A percentile compares a stretch with the other conserved stretches of the same genome.
These are phyloP conservation scores for Dendropsophus ebraccatus DNA, from an alignment of 2,113 vertebrate genomes.

Conservation along the genomic window DNA sequence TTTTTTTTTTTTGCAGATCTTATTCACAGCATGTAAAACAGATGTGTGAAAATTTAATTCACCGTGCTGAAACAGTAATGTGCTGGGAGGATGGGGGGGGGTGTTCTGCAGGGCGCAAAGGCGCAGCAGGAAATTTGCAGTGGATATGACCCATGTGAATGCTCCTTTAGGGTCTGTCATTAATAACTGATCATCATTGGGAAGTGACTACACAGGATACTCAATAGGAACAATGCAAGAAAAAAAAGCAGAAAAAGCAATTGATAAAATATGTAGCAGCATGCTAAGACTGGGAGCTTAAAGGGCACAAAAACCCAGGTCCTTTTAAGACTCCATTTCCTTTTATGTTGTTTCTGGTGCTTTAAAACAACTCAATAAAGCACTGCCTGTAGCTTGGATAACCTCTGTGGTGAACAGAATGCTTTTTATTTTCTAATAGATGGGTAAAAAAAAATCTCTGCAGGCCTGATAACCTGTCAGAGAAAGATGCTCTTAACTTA, in stretches of 20 bases:
- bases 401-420: not conserved
- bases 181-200: not conserved
- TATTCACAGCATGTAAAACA: too few relatives aligned
- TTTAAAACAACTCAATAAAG: conserved; percentile 11
- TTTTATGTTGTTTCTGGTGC: not conserved
- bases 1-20: too few relatives aligned
- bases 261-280: not conserved
- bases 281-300: not conserved
- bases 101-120: too few relatives aligned
- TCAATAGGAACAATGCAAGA: not conserved
- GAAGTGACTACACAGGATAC: not conserved
- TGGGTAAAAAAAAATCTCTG: not conserved
- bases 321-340: not conserved
- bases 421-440: conserved; percentile 16
- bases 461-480: not conserved
- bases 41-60: too few relatives aligned
- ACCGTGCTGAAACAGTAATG: too few relatives aligned
- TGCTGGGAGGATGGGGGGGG: too few relatives aligned
- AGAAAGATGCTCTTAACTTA: not conserved
- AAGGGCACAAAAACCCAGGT: not conserved
- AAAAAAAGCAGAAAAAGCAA: not conserved
- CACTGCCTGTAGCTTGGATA: not conserved
- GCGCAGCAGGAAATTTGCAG: too few relatives aligned
- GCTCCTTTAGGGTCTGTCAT: not conserved
- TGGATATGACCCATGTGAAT: too few relatives aligned